A percentile compares a stretch with the other conserved stretches of the same genome.
phyloP scores from a whole-genome alignment of 2,888 invertebrate species.

The Endotricha flammealis region DNA sequence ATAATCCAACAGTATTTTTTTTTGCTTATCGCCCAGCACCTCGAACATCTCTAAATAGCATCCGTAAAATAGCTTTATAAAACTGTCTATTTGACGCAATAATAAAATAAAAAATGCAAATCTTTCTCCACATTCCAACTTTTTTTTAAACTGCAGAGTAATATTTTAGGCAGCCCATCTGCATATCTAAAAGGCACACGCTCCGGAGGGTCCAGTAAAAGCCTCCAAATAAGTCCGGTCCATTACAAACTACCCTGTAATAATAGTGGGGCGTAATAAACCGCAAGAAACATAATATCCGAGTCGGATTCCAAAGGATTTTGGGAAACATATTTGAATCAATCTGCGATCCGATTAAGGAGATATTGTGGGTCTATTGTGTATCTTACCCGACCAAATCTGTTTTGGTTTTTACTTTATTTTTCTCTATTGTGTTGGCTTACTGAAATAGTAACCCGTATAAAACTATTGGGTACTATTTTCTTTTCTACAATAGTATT shows the following conservation, averaged over 20 bases:
- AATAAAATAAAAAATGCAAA: too few relatives aligned
- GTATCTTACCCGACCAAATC: slow-evolving; percentile 13
- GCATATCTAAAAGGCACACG: neutral
- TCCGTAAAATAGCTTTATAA: too few relatives aligned
- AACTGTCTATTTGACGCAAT: too few relatives aligned
- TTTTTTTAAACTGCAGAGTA: neutral
- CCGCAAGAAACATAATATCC: slow-evolving; percentile 8
- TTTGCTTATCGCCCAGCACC: too few relatives aligned
- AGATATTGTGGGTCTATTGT: slow-evolving; percentile 16
- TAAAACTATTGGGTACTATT: too few relatives aligned
- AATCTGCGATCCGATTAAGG: slow-evolving; percentile 17
- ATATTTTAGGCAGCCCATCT: neutral
- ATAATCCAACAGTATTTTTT: too few relatives aligned
- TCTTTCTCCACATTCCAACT: too few relatives aligned
- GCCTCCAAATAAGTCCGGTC: slow-evolving; percentile 1
- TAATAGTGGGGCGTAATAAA: slow-evolving; percentile 5
- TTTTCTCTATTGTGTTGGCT: too few relatives aligned
- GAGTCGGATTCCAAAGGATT: slow-evolving; percentile 3
- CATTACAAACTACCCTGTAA: slow-evolving; percentile 8
- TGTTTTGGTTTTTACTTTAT: too few relatives aligned
- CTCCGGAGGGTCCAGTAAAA: neutral
- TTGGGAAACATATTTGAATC: slow-evolving; percentile 10
- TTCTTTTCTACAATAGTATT: too few relatives aligned
- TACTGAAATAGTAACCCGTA: neutral
- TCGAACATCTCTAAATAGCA: too few relatives aligned